Conservation (phyloP, 2,797 vertebrate genomes). For the Pelodytes ibericus region DNA sequence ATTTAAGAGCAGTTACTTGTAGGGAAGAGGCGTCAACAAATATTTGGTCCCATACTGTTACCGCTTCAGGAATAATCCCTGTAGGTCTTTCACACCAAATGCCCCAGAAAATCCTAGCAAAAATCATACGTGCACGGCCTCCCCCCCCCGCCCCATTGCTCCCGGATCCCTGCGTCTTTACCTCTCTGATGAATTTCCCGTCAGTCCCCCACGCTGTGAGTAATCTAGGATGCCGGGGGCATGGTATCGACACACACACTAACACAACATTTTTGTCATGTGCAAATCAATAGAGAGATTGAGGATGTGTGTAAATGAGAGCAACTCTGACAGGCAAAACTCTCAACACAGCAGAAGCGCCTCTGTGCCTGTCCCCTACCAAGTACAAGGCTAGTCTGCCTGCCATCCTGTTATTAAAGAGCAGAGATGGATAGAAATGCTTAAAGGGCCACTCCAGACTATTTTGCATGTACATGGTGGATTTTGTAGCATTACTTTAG, state of each 20-base stretch:
- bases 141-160: too few relatives aligned
- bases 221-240: conserved; percentile 36
- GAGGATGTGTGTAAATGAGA: conserved; percentile 37
- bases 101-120: too few relatives aligned
- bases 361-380: background rate
- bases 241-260: conserved; percentile 31
- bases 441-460: too few relatives aligned
- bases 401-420: too few relatives aligned
- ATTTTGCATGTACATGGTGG: too few relatives aligned
- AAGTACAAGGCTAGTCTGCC: background rate
- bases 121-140: background rate
- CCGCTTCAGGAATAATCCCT: too few relatives aligned
- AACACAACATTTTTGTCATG: conserved; percentile 46
- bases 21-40: background rate
- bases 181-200: conserved; percentile 27
- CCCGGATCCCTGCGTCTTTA: conserved; percentile 16
- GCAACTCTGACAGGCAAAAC: background rate
- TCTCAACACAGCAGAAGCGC: background rate
- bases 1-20: background rate
- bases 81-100: too few relatives aligned
- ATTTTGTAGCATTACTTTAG: too few relatives aligned
- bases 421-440: too few relatives aligned
- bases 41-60: background rate
- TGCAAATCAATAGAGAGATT: conserved; percentile 50
- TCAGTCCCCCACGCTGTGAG: conserved; percentile 29